A percentile compares a stretch with the other conserved stretches of the same genome.
These are phyloP conservation scores for Chauna torquata DNA, from an alignment of 2,113 vertebrate genomes.

Conservation along the genomic window DNA sequence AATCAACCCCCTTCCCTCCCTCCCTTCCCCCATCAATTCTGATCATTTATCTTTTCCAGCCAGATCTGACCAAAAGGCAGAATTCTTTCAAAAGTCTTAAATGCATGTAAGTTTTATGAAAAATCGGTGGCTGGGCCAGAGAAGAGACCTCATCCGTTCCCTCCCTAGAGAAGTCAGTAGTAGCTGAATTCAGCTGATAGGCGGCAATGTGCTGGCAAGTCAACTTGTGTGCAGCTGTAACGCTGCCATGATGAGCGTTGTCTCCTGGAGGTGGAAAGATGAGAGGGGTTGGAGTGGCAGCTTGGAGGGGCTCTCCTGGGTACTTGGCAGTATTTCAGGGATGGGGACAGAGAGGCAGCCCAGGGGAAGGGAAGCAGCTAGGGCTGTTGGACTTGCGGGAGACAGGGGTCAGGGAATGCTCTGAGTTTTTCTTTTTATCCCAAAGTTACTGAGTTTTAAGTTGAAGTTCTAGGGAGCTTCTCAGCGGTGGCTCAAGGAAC, in stretches of 20 bases:
- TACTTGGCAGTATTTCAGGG: not conserved
- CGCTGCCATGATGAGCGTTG: fast-evolving
- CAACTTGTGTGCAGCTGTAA: not conserved
- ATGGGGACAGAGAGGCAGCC: not conserved
- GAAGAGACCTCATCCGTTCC: not conserved
- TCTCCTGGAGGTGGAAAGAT: not conserved
- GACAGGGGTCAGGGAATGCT: not conserved
- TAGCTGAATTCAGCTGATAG: not conserved
- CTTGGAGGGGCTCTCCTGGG: not conserved
- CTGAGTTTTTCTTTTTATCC: not conserved
- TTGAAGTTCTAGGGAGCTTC: not conserved
- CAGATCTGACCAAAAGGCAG: not conserved
- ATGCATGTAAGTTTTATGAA: not conserved
- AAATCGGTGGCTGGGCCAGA: not conserved
- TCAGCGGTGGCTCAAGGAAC: not conserved
- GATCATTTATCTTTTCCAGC: not conserved
- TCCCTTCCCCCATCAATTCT: not conserved
- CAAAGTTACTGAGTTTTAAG: not conserved
- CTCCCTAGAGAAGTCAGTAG: not conserved
- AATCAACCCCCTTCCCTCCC: not conserved
- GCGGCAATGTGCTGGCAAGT: not conserved
- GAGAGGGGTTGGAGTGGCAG: not conserved
- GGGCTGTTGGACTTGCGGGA: not conserved
- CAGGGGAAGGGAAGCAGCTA: not conserved
- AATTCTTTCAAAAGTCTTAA: not conserved